Evolutionary conservation across 2,797 vertebrate species (phyloP), one percentile per base, ranked within the genome.

Genomic region (Cottoperca gobio): DNA sequence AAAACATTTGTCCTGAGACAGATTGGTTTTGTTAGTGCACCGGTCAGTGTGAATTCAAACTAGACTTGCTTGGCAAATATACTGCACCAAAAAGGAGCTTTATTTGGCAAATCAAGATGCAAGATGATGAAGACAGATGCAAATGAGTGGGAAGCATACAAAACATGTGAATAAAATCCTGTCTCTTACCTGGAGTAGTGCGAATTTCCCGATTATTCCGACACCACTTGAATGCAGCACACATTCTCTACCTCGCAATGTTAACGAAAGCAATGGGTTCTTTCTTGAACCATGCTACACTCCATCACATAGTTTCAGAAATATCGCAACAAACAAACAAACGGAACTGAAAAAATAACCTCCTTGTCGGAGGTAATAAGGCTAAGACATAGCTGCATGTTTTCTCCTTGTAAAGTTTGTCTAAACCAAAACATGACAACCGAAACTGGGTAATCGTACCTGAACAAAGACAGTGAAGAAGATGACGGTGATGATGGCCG

Each of bases 381-480:
- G 58, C 7, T 6, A 0, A 48, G 24, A 35, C 17, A 9, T 17
- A 3, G 21, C 8, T 24, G 19, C 3, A 57, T 43, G 8, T 54
- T 40, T 26, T 53, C 9, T 52, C 10, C 49, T 23, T 48, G 19
- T 31, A 10, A 54, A 57, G 13, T 39, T 0, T 0, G 11, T 35
- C n/a, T 33, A 31, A 16, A 39, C 17, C 13, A 45, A 37, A 10
- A 26, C 6, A 55, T 3, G 8, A n/a, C 28, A 13, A 46, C 19
- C 2, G 11, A 10, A 23, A 10, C 11, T 1, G 24, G 6, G 13
- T 2, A 6, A 81, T 78, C 69, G 0, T 81, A 98, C 98, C 97
- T 99, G 98, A 80, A 99, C 98, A 1, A 99, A 99, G 40, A 99
- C 98, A 0, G 98, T 99, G 94, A 99, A 99, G 94, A 99, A 99